Percentiles rank a stretch among this genome's conserved stretches.
Conservation (phyloP, 2,888 invertebrate species). For the Zygogramma bicolorata region DNA sequence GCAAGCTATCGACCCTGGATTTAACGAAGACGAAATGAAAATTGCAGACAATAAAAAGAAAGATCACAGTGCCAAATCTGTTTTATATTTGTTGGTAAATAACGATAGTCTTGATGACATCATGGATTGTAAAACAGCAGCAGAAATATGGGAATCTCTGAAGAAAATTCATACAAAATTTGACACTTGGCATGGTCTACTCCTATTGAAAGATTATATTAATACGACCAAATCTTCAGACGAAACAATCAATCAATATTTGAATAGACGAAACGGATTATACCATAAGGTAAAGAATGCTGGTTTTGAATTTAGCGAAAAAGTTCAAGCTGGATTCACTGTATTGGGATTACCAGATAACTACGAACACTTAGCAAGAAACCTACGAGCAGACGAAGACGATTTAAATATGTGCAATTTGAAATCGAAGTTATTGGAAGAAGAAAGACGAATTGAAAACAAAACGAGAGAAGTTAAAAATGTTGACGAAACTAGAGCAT, state of each 20-base stretch:
- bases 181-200: conserved; percentile 10
- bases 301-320: conserved; percentile 16
- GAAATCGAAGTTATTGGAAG: background rate
- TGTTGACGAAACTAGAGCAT: too few relatives aligned
- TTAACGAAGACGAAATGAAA: background rate
- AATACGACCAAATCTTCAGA: conserved; percentile 6
- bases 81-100: conserved; percentile 4
- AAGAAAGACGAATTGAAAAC: conserved; percentile 1
- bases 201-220: conserved; percentile 11
- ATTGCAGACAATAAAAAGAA: background rate
- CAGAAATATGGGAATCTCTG: conserved; percentile 3
- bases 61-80: conserved; percentile 16
- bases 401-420: conserved; percentile 14
- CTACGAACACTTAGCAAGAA: conserved; percentile 5
- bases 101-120: conserved; percentile 17
- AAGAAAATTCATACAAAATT: conserved; percentile 14
- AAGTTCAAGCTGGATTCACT: conserved; percentile 13
- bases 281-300: conserved; percentile 5
- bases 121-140: conserved; percentile 18
- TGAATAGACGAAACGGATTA: conserved; percentile 8
- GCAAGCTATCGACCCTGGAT: background rate
- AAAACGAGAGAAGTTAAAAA: too few relatives aligned
- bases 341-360: conserved; percentile 2
- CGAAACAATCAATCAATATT: conserved; percentile 13
- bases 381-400: conserved; percentile 3